phyloP scores from a whole-genome alignment of 53 echinoderm and acorn worm species.

The Paelopatides confundens region DNA sequence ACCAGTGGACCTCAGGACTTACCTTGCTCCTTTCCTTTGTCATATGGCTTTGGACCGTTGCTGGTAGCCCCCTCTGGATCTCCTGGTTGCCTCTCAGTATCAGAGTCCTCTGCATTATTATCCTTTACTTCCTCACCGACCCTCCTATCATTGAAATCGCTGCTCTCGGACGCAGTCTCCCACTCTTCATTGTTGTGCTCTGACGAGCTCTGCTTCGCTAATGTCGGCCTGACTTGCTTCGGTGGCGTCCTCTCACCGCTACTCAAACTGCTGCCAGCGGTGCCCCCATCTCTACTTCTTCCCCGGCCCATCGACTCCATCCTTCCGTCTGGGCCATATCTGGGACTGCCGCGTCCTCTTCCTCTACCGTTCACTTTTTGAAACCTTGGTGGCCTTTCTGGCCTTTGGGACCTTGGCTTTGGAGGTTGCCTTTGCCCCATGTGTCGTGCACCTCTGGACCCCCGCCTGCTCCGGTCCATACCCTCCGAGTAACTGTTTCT shows the following conservation, averaged over 20 bases:
- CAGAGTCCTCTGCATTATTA: not conserved
- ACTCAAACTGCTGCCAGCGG: conserved; percentile 62
- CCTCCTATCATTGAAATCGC: conserved; percentile 91
- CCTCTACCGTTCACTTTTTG: conserved; percentile 79
- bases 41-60: conserved; percentile 30
- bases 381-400: conserved; percentile 91
- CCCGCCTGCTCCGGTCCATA: conserved; percentile 28
- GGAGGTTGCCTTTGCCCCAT: conserved; percentile 4
- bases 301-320: conserved; percentile 25
- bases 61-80: not conserved
- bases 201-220: conserved; percentile 88
- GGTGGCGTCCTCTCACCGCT: conserved; percentile 63
- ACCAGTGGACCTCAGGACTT: not conserved
- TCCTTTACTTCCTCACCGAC: conserved; percentile 19
- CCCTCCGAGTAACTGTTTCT: conserved; percentile 28
- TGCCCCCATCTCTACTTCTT: conserved; percentile 41
- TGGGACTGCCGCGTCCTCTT: conserved; percentile 55
- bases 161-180: conserved; percentile 99
- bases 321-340: conserved; percentile 49
- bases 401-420: conserved; percentile 51
- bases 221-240: conserved; percentile 59
- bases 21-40: not conserved
- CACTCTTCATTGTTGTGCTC: conserved; percentile 98
- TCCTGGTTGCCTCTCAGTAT: not conserved
- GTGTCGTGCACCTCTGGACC: conserved; percentile 31